A percentile compares a stretch with the other conserved stretches of the same genome.
Evolutionary conservation across 2,888 invertebrate species (phyloP).

Genomic region (Drosophila anomelani): DNA sequence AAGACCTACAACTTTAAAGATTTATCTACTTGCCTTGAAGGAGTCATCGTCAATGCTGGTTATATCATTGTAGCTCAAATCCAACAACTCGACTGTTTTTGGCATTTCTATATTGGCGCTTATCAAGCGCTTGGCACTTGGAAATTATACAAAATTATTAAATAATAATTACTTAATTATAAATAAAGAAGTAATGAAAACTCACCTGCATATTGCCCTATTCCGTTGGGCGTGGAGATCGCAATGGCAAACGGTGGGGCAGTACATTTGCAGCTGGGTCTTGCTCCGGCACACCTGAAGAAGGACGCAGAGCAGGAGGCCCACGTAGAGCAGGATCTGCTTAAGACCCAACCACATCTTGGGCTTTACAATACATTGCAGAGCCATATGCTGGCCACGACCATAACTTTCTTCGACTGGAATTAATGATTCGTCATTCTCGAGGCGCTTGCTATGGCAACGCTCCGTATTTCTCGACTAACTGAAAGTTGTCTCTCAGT

Average conservation of each 20-base stretch:
- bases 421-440: conserved; percentile 53
- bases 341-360: conserved; percentile 73
- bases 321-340: conserved; percentile 71
- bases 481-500: conserved; percentile 15
- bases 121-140: conserved; percentile 86
- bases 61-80: conserved; percentile 87
- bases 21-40: conserved; percentile 86
- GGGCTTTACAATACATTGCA: conserved; percentile 66
- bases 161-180: no score
- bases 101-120: conserved; percentile 87
- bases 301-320: conserved; percentile 66
- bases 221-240: conserved; percentile 78
- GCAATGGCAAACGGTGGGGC: conserved; percentile 82
- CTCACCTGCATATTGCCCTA: conserved; percentile 83
- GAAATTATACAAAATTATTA: background rate
- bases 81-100: conserved; percentile 86
- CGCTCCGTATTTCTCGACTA: conserved; percentile 40
- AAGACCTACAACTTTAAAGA: background rate
- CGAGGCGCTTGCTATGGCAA: conserved; percentile 26
- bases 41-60: conserved; percentile 87
- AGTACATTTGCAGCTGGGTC: conserved; percentile 65
- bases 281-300: conserved; percentile 72
- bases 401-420: conserved; percentile 10
- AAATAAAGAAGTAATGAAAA: conserved; percentile 4
- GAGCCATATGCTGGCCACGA: conserved; percentile 54